Evolutionary conservation across 2,797 vertebrate genomes (phyloP).

Genomic region (Pogoniulus pusillus): DNA sequence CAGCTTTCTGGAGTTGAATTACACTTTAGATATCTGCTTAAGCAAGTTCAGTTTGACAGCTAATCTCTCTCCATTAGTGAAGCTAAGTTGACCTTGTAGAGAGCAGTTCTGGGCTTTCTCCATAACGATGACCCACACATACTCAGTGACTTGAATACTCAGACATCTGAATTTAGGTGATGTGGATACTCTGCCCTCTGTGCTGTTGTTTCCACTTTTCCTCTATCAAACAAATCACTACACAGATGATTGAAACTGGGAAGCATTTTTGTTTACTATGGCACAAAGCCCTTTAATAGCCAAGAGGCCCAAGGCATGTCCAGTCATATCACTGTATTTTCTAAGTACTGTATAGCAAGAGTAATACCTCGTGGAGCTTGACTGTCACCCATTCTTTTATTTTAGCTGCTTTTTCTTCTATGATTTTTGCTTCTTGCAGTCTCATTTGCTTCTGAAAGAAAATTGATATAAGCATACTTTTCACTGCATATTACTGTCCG

Average conservation of each 20-base stretch:
- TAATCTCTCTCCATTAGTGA: not conserved
- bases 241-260: not conserved
- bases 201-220: not conserved
- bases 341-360: not conserved
- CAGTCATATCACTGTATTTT: not conserved
- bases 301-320: not conserved
- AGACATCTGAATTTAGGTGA: not conserved
- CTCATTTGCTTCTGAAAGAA: constrained; percentile 88
- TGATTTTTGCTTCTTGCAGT: constrained; percentile 92
- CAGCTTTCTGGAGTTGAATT: not conserved
- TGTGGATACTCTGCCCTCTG: not conserved
- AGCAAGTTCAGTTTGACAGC: not conserved
- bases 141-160: not conserved
- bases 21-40: not conserved
- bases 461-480: constrained; percentile 38
- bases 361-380: constrained; percentile 91
- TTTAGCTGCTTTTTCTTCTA: constrained; percentile 98
- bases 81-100: not conserved
- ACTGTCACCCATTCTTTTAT: constrained; percentile 99
- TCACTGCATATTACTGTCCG: not conserved
- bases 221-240: not conserved
- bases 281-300: not conserved
- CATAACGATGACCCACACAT: not conserved
- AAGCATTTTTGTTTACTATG: not conserved
- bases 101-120: not conserved